phyloP scores from a whole-genome alignment of 2,113 vertebrate species.

The Siphamia tubifer region DNA sequence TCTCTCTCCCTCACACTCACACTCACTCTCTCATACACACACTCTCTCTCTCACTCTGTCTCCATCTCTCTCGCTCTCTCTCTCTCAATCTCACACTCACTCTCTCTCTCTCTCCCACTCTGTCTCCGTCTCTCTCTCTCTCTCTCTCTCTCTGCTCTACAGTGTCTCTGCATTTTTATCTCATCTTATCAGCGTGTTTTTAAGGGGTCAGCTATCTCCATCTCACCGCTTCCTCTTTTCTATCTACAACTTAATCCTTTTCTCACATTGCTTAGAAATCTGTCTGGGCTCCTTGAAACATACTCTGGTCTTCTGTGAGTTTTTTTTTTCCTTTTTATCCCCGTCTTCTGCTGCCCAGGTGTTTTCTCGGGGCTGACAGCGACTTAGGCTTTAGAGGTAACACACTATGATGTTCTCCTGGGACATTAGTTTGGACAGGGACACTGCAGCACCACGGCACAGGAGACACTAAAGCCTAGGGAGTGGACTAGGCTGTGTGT shows the following conservation, averaged over 20 bases:
- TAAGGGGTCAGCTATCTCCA: constrained; percentile 36
- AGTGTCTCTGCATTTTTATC: constrained; percentile 36
- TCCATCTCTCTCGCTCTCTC: constrained; percentile 27
- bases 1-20: constrained; percentile 26
- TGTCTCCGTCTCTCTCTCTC: constrained; percentile 25
- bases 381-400: constrained; percentile 17
- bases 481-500: background rate
- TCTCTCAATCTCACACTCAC: no score
- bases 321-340: background rate
- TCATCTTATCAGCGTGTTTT: constrained; percentile 50
- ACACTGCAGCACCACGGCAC: constrained; percentile 8
- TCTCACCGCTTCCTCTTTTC: background rate
- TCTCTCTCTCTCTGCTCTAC: constrained; percentile 23
- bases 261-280: constrained; percentile 29
- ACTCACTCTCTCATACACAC: no score
- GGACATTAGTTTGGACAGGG: constrained; percentile 47
- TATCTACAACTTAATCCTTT: constrained; percentile 10
- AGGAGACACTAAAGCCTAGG: constrained; percentile 22
- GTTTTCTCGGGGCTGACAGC: constrained; percentile 12
- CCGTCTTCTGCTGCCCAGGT: constrained; percentile 14
- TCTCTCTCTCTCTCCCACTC: constrained; percentile 25
- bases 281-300: constrained; percentile 3
- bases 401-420: constrained; percentile 28
- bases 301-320: background rate
- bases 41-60: constrained; percentile 24